Evolutionary conservation across 1,140 invertebrate species (phyloP).

Genomic region (Tetranychus urticae): DNA sequence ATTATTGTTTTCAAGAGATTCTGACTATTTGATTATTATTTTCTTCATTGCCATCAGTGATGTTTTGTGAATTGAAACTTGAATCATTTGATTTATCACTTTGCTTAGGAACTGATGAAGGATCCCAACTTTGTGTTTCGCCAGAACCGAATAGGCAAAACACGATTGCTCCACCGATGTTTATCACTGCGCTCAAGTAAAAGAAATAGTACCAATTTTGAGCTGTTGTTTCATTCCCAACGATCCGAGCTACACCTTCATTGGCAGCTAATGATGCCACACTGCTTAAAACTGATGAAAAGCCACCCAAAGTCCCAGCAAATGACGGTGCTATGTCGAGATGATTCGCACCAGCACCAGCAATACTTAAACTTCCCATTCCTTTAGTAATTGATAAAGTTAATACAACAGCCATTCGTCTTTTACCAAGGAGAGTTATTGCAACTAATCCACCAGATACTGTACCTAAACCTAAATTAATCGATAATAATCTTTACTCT

Average conservation of each 20-base stretch:
- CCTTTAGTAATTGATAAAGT: background rate
- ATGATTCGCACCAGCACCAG: background rate
- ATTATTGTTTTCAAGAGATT: too few relatives aligned
- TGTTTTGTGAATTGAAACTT: too few relatives aligned
- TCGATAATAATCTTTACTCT: too few relatives aligned
- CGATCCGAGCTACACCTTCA: conserved; percentile 12
- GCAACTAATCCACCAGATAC: too few relatives aligned
- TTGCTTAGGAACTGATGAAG: too few relatives aligned
- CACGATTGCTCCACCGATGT: conserved; percentile 42
- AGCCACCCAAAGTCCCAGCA: conserved; percentile 16
- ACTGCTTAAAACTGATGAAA: conserved; percentile 17
- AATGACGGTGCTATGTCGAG: conserved; percentile 11
- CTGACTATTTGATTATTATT: too few relatives aligned
- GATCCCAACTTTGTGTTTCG: too few relatives aligned
- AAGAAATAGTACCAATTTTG: conserved; percentile 60
- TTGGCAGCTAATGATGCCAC: conserved; percentile 16
- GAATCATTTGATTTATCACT: too few relatives aligned
- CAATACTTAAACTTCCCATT: too few relatives aligned
- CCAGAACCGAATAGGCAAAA: too few relatives aligned
- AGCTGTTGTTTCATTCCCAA: conserved; percentile 32
- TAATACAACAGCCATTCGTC: background rate
- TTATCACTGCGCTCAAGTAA: conserved; percentile 46
- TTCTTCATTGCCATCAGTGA: too few relatives aligned
- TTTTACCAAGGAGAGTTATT: too few relatives aligned
- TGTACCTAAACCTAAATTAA: background rate